These are phyloP conservation scores for Gorsachius magnificus DNA, from an alignment of 2,797 vertebrate genomes.

Conservation along the genomic window DNA sequence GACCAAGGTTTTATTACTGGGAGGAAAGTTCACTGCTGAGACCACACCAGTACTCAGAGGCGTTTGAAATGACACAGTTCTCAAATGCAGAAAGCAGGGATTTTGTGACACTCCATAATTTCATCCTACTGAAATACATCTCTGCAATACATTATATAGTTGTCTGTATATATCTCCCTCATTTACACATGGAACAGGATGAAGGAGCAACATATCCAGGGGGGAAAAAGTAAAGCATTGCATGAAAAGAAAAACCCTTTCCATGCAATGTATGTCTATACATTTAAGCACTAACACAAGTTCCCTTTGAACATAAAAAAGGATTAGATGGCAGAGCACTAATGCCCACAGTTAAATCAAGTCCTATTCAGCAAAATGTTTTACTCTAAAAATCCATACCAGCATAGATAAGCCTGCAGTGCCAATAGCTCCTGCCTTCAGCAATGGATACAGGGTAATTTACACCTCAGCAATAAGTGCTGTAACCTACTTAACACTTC, in stretches of 20 bases:
- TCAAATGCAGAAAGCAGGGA: background rate
- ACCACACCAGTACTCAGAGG: background rate
- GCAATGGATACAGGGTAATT: background rate
- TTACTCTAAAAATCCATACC: background rate
- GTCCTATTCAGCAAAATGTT: background rate
- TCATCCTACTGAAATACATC: background rate
- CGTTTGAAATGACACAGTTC: background rate
- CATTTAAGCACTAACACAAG: background rate
- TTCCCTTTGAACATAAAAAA: background rate
- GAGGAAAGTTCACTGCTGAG: background rate
- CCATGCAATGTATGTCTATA: fast-evolving
- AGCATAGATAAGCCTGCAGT: background rate
- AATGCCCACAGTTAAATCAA: slow-evolving; percentile 4
- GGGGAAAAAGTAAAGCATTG: background rate
- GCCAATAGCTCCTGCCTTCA: background rate
- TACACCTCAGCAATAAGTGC: background rate
- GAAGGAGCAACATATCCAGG: background rate
- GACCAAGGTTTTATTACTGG: background rate
- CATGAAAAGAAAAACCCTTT: background rate
- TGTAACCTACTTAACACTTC: background rate
- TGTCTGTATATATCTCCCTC: background rate
- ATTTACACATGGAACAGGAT: background rate
- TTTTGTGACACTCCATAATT: background rate
- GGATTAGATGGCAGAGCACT: background rate
- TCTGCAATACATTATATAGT: background rate